Evolutionary conservation across 2,113 vertebrate genomes (phyloP).

Genomic region (Osmerus mordax): DNA sequence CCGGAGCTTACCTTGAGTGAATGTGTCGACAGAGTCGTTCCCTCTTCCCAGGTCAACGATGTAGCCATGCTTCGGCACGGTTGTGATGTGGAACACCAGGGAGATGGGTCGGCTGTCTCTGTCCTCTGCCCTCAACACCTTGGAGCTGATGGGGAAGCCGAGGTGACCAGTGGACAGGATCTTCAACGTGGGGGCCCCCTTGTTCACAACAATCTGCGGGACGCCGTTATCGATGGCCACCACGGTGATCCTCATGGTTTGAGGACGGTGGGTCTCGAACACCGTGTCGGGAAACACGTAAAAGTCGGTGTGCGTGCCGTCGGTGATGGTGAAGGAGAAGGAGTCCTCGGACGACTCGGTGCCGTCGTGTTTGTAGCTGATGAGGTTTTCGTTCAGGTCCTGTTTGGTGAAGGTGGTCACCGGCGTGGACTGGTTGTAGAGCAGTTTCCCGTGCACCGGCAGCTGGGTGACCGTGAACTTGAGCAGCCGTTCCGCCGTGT

Average conservation of each 20-base stretch:
- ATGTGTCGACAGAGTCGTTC: conserved; percentile 83
- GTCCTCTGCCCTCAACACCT: conserved; percentile 82
- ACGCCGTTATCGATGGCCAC: conserved; percentile 78
- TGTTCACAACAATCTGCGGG: conserved; percentile 85
- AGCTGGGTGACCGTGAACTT: conserved; percentile 83
- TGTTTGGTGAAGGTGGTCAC: conserved; percentile 85
- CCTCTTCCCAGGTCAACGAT: conserved; percentile 82
- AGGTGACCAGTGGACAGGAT: conserved; percentile 78
- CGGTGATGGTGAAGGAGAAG: conserved; percentile 90
- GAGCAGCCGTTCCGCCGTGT: conserved; percentile 79
- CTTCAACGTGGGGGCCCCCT: conserved; percentile 81
- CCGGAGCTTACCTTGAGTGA: conserved; percentile 85
- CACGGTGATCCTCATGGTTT: conserved; percentile 86
- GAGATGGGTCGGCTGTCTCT: conserved; percentile 76
- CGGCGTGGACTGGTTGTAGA: conserved; percentile 76
- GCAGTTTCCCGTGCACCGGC: conserved; percentile 84
- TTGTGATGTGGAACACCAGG: conserved; percentile 79
- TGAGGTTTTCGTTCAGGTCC: conserved; percentile 92
- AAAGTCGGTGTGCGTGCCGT: conserved; percentile 88
- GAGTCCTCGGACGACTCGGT: conserved; percentile 81
- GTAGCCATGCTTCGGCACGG: conserved; percentile 81
- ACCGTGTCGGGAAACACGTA: conserved; percentile 89
- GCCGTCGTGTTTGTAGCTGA: conserved; percentile 91
- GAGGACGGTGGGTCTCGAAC: conserved; percentile 84
- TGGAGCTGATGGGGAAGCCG: conserved; percentile 83